Evolutionary conservation across 1,140 invertebrate genomes (phyloP).

Genomic region (Probaryconus sp.): DNA sequence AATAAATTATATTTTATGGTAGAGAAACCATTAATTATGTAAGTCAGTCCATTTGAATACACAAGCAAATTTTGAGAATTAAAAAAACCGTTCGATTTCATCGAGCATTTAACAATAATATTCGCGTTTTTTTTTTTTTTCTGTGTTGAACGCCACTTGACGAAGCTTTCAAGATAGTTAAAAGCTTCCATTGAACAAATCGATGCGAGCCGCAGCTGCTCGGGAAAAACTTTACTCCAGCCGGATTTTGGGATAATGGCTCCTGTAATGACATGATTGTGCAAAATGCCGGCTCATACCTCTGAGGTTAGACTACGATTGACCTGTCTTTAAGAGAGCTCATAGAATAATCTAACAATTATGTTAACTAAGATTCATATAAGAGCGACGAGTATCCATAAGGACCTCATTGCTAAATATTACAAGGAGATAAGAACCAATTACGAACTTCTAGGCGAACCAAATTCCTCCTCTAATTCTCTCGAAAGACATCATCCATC

Average conservation of each 20-base stretch:
- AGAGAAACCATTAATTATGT: no score
- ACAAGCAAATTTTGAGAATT: no score
- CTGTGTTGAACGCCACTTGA: no score
- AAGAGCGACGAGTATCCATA: constrained; percentile 1
- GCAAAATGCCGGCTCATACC: constrained; percentile 21
- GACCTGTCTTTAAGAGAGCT: constrained; percentile 1
- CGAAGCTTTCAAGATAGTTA: not conserved
- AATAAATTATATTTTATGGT: no score
- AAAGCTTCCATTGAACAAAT: constrained; percentile 1
- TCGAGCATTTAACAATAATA: no score
- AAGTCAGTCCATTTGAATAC: no score
- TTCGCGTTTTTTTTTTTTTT: no score
- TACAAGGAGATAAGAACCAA: constrained; percentile 38
- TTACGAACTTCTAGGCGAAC: constrained; percentile 22
- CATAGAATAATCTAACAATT: constrained; percentile 35
- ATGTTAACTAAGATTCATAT: constrained; percentile 46
- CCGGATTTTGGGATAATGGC: constrained; percentile 15
- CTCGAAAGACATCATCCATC: constrained; percentile 49
- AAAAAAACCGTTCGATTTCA: no score
- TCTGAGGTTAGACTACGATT: not conserved
- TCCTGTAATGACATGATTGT: constrained; percentile 16
- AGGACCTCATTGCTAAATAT: constrained; percentile 40
- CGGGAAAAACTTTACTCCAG: constrained; percentile 9
- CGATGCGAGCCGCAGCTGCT: not conserved
- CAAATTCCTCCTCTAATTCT: constrained; percentile 43